Percentiles rank a stretch among this genome's conserved stretches.
Conservation (phyloP, 2,113 vertebrate species). For the Fregata magnificens region DNA sequence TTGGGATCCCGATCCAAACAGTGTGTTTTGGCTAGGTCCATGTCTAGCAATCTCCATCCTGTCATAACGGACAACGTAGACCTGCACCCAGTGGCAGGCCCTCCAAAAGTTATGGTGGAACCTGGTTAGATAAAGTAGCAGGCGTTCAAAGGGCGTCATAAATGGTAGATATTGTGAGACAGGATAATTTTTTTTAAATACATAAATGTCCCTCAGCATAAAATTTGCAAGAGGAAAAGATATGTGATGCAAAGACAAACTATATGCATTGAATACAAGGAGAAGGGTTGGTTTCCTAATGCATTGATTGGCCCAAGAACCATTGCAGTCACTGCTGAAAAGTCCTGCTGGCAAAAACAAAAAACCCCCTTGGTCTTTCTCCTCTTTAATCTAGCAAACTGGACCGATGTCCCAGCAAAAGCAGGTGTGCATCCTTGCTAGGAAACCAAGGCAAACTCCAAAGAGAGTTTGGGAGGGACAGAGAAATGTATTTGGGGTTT, state of each 20-base stretch:
- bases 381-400: not conserved
- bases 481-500: not conserved
- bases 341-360: not conserved
- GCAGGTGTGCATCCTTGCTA: not conserved
- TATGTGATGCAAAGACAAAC: not conserved
- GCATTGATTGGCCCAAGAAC: not conserved
- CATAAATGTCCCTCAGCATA: not conserved
- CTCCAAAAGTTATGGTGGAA: not conserved
- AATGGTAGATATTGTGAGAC: not conserved
- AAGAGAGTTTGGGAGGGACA: not conserved
- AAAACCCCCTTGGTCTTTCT: not conserved
- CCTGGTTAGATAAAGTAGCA: not conserved
- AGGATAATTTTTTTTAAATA: too few relatives aligned
- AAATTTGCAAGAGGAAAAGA: not conserved
- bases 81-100: not conserved
- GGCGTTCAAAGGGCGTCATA: not conserved
- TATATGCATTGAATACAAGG: not conserved
- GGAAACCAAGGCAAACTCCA: not conserved
- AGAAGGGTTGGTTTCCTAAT: not conserved
- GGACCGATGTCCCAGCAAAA: not conserved
- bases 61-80: accelerated
- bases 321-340: not conserved
- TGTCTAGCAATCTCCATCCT: not conserved
- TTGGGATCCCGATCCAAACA: accelerated
- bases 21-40: not conserved